These are phyloP conservation scores for Cephus pulcher DNA, from an alignment of 2,888 invertebrate genomes.

Conservation along the genomic window DNA sequence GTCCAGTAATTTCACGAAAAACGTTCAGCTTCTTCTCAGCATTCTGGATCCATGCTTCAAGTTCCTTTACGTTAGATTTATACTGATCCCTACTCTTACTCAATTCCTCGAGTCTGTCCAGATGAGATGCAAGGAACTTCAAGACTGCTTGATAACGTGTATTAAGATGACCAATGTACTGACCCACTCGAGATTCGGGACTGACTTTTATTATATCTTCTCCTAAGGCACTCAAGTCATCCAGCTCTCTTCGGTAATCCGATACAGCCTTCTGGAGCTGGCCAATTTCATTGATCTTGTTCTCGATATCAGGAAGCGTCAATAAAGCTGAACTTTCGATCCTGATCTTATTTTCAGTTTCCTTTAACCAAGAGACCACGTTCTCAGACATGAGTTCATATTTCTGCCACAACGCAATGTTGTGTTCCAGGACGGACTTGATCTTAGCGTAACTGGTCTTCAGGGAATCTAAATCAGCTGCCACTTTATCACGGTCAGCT, in stretches of 20 bases:
- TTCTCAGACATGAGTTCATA: conserved; percentile 84
- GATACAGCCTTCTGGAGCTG: conserved; percentile 74
- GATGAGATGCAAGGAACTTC: conserved; percentile 78
- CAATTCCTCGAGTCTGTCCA: conserved; percentile 79
- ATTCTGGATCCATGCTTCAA: conserved; percentile 83
- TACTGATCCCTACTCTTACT: conserved; percentile 79
- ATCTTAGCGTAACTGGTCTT: conserved; percentile 77
- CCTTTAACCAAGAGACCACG: conserved; percentile 81
- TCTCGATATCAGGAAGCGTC: conserved; percentile 75
- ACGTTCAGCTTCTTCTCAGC: conserved; percentile 81
- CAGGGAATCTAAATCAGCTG: conserved; percentile 78
- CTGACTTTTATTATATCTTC: conserved; percentile 80
- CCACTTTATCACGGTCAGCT: conserved; percentile 77
- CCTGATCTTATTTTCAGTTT: conserved; percentile 81
- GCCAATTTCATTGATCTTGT: conserved; percentile 77
- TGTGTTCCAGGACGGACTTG: conserved; percentile 75
- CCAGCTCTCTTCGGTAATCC: conserved; percentile 75
- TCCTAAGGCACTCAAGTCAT: conserved; percentile 76
- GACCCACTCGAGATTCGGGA: conserved; percentile 85
- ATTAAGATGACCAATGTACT: conserved; percentile 82
- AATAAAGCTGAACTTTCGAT: conserved; percentile 79
- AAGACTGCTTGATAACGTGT: conserved; percentile 80
- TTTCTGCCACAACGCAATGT: conserved; percentile 82
- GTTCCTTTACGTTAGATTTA: conserved; percentile 74
- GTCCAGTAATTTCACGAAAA: conserved; percentile 79